phyloP scores from a whole-genome alignment of 2,888 invertebrate genomes.

The Patella depressa region DNA sequence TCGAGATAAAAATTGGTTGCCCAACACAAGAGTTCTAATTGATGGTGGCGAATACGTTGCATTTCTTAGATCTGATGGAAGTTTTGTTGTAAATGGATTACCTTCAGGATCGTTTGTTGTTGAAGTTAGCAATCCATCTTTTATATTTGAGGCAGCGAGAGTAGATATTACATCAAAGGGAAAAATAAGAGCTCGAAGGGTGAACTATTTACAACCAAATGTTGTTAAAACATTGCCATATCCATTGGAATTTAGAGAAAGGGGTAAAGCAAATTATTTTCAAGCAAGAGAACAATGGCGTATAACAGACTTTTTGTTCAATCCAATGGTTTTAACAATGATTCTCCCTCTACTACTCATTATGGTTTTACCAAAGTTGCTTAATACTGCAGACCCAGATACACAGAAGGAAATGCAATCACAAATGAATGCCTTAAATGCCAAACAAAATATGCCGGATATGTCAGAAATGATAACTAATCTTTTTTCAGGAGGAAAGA shows the following conservation, averaged over 20 bases:
- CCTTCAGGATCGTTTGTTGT: slow-evolving; percentile 84
- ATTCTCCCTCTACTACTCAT: slow-evolving; percentile 90
- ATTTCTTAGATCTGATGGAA: slow-evolving; percentile 90
- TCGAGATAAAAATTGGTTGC: slow-evolving; percentile 66
- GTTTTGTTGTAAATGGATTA: slow-evolving; percentile 85
- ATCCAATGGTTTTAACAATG: slow-evolving; percentile 99
- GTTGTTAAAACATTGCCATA: slow-evolving; percentile 86
- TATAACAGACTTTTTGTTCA: slow-evolving; percentile 94
- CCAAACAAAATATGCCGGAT: slow-evolving; percentile 87
- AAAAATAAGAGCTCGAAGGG: slow-evolving; percentile 93
- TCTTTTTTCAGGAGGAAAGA: slow-evolving; percentile 81
- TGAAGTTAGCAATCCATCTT: slow-evolving; percentile 91
- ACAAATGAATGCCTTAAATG: slow-evolving; percentile 77
- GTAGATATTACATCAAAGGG: slow-evolving; percentile 98
- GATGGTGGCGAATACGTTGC: slow-evolving; percentile 92
- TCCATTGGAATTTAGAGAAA: slow-evolving; percentile 89
- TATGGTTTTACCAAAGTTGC: slow-evolving; percentile 94
- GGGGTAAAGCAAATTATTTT: slow-evolving; percentile 82
- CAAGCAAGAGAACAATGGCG: slow-evolving; percentile 96
- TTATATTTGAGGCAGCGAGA: slow-evolving; percentile 91
- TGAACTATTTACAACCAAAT: slow-evolving; percentile 93
- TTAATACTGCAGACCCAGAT: slow-evolving; percentile 92
- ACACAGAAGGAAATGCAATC: slow-evolving; percentile 87
- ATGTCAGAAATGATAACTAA: slow-evolving; percentile 95
- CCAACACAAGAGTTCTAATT: slow-evolving; percentile 75